phyloP scores from a whole-genome alignment of 2,797 vertebrate genomes.

The Aplochiton taeniatus region DNA sequence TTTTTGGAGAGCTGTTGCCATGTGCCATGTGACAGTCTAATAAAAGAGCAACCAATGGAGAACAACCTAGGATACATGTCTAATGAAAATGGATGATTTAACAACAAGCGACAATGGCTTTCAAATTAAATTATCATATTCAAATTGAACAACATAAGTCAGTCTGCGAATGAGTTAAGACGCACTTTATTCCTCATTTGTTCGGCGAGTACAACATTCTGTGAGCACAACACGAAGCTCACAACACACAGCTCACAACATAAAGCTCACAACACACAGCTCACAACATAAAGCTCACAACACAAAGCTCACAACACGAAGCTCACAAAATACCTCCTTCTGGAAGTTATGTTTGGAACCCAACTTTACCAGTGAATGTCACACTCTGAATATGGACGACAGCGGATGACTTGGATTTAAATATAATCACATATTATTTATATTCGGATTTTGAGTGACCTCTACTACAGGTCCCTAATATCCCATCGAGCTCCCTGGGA shows the following conservation, averaged over 20 bases:
- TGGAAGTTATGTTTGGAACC: too few species aligned
- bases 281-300: too few species aligned
- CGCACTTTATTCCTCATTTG: neutral
- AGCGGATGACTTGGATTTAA: too few species aligned
- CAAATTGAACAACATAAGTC: constrained; percentile 7
- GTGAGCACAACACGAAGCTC: too few species aligned
- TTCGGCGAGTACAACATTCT: too few species aligned
- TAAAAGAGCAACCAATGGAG: constrained; percentile 59
- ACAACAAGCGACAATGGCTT: constrained; percentile 25
- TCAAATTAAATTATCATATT: constrained; percentile 24
- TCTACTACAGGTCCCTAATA: neutral
- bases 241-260: too few species aligned
- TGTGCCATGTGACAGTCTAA: constrained; percentile 50
- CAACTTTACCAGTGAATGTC: too few species aligned
- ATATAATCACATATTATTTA: too few species aligned
- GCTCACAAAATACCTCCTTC: too few species aligned
- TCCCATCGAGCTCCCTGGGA: constrained; percentile 2
- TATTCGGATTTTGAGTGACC: neutral
- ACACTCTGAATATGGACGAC: too few species aligned
- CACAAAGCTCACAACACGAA: too few species aligned
- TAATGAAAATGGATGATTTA: constrained; percentile 71
- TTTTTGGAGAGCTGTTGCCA: constrained; percentile 51
- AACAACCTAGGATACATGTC: constrained; percentile 46
- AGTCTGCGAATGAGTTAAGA: neutral
- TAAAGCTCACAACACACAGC: too few species aligned